Evolutionary conservation across 2,888 invertebrate genomes (phyloP), one percentile per base, ranked within the genome.

Genomic region (Cyclophora punctaria): DNA sequence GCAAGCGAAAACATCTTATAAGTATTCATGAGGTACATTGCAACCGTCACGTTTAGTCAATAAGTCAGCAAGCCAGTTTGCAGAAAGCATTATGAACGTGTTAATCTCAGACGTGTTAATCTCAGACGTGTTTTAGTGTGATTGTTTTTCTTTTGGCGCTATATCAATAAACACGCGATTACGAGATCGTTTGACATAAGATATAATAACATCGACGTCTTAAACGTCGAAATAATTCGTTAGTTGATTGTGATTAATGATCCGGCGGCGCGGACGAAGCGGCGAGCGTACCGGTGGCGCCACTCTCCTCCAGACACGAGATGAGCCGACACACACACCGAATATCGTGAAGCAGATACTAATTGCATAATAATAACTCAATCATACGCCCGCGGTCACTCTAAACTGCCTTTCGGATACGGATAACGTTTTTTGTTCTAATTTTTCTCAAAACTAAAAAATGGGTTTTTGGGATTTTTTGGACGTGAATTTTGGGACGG

Each of bases 221-320:
- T 73, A 82, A 84, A 83, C 76, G 77, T 84, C 78, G 74, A 77
- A 84, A 84, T 85, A 83, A 87, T 88, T 83, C 79, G 74, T 62
- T 58, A 73, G 82, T 77, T 84, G 87, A 88, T 87, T 84, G 84
- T 88, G 86, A 88, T 88, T 84, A 87, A 88, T 87, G 87, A 80
- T 68, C 67, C 74, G 69, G 66, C 60, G 66, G 64, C 56, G 60
- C 47, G 51, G 58, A 56, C 58, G 55, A 20, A 20, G 20, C 57
- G 63, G 69, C 66, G 62, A 55, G 66, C 65, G 73, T 70, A 67
- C 70, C 76, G 69, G 71, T 79, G 81, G 80, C 81, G 82, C 80
- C 81, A 65, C 47, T 45, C 48, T 49, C 46, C 20, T 49, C 53
- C 57, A 55, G 57, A 20, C 20, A 20, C 64, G 58, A 62, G 64